A percentile compares a stretch with the other conserved stretches of the same genome.
phyloP scores from a whole-genome alignment of 1,140 invertebrate genomes.

The Atta cephalotes region DNA sequence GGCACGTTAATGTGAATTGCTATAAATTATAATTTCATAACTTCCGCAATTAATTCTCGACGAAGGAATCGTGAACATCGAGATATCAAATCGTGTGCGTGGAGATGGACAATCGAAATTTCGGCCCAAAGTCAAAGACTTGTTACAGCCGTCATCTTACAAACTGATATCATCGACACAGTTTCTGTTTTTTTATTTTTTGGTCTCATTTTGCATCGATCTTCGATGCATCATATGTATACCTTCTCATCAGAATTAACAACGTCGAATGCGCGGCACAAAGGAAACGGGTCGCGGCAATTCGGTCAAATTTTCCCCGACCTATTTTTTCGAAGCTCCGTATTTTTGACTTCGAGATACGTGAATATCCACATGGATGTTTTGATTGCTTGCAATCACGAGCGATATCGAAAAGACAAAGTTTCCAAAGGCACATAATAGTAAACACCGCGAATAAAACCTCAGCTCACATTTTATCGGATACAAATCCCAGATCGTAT shows the following conservation, averaged over 20 bases:
- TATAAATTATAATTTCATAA: conserved; percentile 75
- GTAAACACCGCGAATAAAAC: conserved; percentile 12
- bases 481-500: conserved; percentile 20
- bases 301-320: conserved; percentile 28
- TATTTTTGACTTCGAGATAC: conserved; percentile 34
- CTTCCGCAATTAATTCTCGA: conserved; percentile 50
- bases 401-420: conserved; percentile 15
- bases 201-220: neutral
- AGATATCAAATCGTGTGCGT: neutral
- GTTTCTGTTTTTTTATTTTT: neutral
- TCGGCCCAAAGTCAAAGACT: neutral
- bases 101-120: neutral
- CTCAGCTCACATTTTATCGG: neutral
- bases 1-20: conserved; percentile 21
- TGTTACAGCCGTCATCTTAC: neutral
- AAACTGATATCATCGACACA: neutral
- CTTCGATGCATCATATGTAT: neutral
- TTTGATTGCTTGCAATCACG: conserved; percentile 18
- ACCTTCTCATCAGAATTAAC: conserved; percentile 55
- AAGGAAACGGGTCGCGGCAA: conserved; percentile 49
- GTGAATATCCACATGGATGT: neutral
- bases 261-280: conserved; percentile 20
- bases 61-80: too few species aligned
- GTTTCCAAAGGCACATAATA: conserved; percentile 3
- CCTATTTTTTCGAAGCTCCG: conserved; percentile 26